These are phyloP conservation scores for Drosophila percnosoma DNA, from an alignment of 2,888 invertebrate species.

Conservation along the genomic window DNA sequence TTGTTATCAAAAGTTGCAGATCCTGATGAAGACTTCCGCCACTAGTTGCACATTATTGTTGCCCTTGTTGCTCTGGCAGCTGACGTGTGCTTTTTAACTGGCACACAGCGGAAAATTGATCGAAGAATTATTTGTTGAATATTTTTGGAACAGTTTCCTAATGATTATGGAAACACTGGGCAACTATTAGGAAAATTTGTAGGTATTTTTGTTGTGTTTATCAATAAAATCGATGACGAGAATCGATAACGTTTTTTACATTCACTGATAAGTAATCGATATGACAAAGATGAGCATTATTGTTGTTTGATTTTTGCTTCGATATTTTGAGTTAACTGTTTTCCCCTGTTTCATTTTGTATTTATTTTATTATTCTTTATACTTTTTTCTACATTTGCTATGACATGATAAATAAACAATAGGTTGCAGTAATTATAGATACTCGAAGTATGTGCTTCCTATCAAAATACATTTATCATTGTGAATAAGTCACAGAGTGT, in stretches of 20 bases:
- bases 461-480: background rate
- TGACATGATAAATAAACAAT: background rate
- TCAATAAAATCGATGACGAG: constrained; percentile 30
- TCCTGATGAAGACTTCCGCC: constrained; percentile 27
- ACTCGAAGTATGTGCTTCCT: background rate
- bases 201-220: constrained; percentile 47
- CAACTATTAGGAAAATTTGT: constrained; percentile 33
- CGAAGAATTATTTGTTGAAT: background rate
- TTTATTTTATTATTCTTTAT: background rate
- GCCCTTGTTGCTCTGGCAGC: constrained; percentile 10
- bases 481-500: background rate
- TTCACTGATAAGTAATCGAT: constrained; percentile 28
- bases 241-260: background rate
- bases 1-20: constrained; percentile 23
- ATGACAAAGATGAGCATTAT: background rate
- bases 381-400: background rate
- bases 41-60: constrained; percentile 73
- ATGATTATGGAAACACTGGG: constrained; percentile 34
- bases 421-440: background rate
- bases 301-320: background rate
- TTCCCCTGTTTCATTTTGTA: no score
- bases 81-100: background rate
- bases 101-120: background rate
- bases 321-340: background rate
- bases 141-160: constrained; percentile 5